Evolutionary conservation across 2,888 invertebrate species (phyloP).

Genomic region (Stegophylla sp.): DNA sequence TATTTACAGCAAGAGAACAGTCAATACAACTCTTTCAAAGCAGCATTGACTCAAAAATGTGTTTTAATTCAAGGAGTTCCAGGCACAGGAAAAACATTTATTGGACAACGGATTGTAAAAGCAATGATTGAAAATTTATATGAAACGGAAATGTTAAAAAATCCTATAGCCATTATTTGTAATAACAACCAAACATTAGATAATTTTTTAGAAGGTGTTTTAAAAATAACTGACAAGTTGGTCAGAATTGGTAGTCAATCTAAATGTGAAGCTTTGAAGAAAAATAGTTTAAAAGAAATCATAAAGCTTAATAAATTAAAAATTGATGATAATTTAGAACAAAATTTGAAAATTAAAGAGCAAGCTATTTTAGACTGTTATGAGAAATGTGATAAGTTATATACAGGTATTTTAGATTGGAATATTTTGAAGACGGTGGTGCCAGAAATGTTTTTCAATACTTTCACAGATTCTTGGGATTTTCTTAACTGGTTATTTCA

Average conservation of each 20-base stretch:
- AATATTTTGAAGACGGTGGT: conserved; percentile 42
- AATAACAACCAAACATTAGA: conserved; percentile 88
- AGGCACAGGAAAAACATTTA: conserved; percentile 84
- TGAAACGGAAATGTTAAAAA: conserved; percentile 69
- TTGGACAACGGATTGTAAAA: conserved; percentile 78
- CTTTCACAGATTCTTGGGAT: conserved; percentile 53
- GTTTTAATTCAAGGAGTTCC: conserved; percentile 85
- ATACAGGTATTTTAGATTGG: conserved; percentile 43
- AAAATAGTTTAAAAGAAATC: conserved; percentile 59
- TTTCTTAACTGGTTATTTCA: conserved; percentile 56
- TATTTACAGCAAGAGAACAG: conserved; percentile 67
- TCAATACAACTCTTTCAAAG: conserved; percentile 73
- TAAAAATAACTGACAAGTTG: conserved; percentile 70
- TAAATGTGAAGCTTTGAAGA: conserved; percentile 68
- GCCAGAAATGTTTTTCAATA: conserved; percentile 24
- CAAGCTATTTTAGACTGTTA: conserved; percentile 46
- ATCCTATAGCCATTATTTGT: conserved; percentile 79
- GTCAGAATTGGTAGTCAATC: conserved; percentile 77
- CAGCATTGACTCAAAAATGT: conserved; percentile 76
- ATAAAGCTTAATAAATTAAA: conserved; percentile 46
- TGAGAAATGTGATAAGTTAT: conserved; percentile 54
- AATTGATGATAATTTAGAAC: conserved; percentile 29
- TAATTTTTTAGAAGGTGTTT: conserved; percentile 80
- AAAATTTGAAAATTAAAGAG: conserved; percentile 40
- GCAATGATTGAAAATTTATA: conserved; percentile 70